A percentile compares a stretch with the other conserved stretches of the same genome.
phyloP scores from a whole-genome alignment of 2,797 vertebrate genomes.

The Tympanoctomys barrerae region DNA sequence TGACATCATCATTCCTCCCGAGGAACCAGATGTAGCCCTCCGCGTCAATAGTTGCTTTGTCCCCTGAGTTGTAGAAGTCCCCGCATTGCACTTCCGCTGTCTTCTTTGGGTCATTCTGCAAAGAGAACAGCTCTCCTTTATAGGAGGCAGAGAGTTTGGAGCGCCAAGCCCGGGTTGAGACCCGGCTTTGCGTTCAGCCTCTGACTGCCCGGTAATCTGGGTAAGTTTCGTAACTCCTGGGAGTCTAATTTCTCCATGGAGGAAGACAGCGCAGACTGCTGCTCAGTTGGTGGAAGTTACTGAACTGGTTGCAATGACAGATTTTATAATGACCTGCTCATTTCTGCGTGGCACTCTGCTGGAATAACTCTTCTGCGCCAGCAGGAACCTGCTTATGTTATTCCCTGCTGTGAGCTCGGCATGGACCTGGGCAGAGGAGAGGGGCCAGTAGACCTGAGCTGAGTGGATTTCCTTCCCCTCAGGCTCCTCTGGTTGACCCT shows the following conservation, averaged over 20 bases:
- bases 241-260: neutral
- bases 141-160: neutral
- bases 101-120: constrained; percentile 89
- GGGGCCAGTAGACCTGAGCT: neutral
- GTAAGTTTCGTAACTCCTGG: neutral
- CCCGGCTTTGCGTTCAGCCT: neutral
- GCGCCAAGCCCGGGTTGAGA: neutral
- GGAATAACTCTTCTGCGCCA: neutral
- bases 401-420: neutral
- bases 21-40: constrained; percentile 92
- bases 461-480: neutral
- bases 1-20: constrained; percentile 91
- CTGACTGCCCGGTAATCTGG: neutral
- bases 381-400: neutral
- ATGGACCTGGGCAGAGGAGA: neutral
- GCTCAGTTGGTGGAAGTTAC: neutral
- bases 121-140: neutral
- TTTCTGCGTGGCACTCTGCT: neutral
- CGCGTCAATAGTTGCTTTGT: constrained; percentile 88
- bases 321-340: neutral
- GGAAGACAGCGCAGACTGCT: neutral
- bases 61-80: constrained; percentile 92
- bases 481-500: neutral
- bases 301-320: neutral
- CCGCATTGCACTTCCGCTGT: constrained; percentile 88